Evolutionary conservation across 2,797 vertebrate genomes (phyloP), one percentile per base, ranked within the genome.

Genomic region (Cryptoprocta ferox): DNA sequence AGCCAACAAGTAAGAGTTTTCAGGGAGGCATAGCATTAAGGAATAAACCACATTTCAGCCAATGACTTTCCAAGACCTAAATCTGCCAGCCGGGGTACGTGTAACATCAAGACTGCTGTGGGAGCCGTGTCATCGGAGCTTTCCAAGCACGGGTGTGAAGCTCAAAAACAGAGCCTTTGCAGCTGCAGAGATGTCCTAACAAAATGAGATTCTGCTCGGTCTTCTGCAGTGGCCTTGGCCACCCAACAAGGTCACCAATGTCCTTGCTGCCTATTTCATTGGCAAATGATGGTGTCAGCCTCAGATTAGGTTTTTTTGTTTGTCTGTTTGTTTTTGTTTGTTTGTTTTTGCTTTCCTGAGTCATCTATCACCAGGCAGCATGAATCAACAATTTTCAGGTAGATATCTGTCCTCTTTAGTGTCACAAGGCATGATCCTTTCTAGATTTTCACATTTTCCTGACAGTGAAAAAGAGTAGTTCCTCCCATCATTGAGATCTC

Each of bases 371-470:
- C 18, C 10, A 76, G 63, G 50, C 63, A 78, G 75, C 11, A 61
- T 26, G 45, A 82, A 65, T 37, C n/a, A 50, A 91, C n/a, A 53
- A 32, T 80, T 92, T 96, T 48, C 50, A 63, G 48, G 85, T 61
- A 96, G 80, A 37, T 53, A 86, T 68, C 35, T 30, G 26, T 30
- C 45, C 56, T 89, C 83, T 81, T 87, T 16, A 59, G 79, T 61
- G 65, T 73, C 83, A 66, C 18, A 12, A 0, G 6, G 4, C 32
- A 3, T 2, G 39, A 24, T 86, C 42, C 82, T 86, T 84, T 83
- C 63, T 83, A 76, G 76, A 82, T 45, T 86, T 86, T 80, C 82
- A 53, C 68, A 71, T 89, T 95, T 97, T 66, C 96, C 76, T 89
- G 53, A 96, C 56, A 73, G 82, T 37, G 73, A 78, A 85, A 89